Evolutionary conservation across 2,113 vertebrate species (phyloP), one percentile per base, ranked within the genome.

Genomic region (Petaurus breviceps): DNA sequence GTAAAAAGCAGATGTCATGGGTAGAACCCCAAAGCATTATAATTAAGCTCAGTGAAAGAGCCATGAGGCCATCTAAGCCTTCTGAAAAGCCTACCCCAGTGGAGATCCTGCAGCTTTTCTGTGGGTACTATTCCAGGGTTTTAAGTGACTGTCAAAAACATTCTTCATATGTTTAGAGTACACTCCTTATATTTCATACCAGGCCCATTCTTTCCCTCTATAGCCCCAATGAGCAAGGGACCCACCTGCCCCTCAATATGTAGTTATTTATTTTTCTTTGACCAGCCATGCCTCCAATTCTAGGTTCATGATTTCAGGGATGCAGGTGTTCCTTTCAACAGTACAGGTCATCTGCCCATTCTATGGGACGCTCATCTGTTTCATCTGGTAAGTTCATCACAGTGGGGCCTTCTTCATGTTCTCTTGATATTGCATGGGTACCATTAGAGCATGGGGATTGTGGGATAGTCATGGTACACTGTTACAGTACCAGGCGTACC

Each of bases 1-100:
- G 96, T 96, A 91, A 90, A 51, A 93, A 96, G 94, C 97, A 98
- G 95, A 97, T 94, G 97, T 96, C 96, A 54, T 0, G 6, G n/a
- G 51, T 51, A 61, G 57, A 52, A 3, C 3, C 0, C 26, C 7
- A 55, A 68, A 51, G 93, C 8, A 55, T 25, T 47, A 43, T 89
- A 77, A 92, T 93, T 90, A 90, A 37, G 61, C 47, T 50, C 25
- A n/a, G 89, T 16, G 14, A 53, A 51, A 61, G 77, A 50, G 92
- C 51, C 93, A 4, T 0, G 0, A 91, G 49, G 55, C 94, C 11
- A 26, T 51, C 94, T 61, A 22, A 90, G 50, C 55, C 51, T 49
- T 90, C 68, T 23, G 92, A 55, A 28, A 22, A 49, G 91, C 31
- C 47, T 90, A 19, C 52, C 53, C 95, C 51, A 0, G 3, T 46